Percentiles rank a stretch among this genome's conserved stretches.
phyloP scores from a whole-genome alignment of 2,888 invertebrate genomes.

The Malachius bipustulatus region DNA sequence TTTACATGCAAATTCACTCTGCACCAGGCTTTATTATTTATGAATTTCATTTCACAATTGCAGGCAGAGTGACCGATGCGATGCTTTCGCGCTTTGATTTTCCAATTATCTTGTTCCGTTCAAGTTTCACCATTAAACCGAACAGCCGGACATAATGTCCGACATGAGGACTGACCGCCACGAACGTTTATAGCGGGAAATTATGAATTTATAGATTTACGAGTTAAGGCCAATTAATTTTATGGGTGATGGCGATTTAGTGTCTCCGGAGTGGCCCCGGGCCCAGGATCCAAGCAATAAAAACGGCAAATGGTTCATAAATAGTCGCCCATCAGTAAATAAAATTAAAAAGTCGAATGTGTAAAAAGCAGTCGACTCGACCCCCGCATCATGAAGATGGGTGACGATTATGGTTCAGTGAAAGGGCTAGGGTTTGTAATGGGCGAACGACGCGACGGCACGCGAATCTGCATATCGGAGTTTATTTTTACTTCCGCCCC shows the following conservation, averaged over 20 bases:
- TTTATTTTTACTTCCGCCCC: conserved; percentile 37
- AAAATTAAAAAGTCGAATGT: conserved; percentile 29
- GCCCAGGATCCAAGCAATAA: conserved; percentile 25
- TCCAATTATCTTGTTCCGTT: conserved; percentile 20
- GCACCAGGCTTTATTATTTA: too few species aligned
- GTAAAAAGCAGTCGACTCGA: neutral
- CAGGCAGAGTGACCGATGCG: too few species aligned
- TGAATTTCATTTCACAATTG: too few species aligned
- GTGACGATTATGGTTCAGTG: conserved; percentile 4
- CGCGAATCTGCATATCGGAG: conserved; percentile 36
- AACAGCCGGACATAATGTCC: conserved; percentile 19
- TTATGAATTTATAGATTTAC: conserved; percentile 33
- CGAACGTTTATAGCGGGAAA: conserved; percentile 26
- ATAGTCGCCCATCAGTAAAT: conserved; percentile 25
- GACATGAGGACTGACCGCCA: conserved; percentile 18
- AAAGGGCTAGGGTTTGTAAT: conserved; percentile 13
- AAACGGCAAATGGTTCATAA: conserved; percentile 29
- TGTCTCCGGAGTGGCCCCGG: conserved; percentile 25
- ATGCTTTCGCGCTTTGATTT: conserved; percentile 21
- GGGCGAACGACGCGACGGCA: conserved; percentile 36
- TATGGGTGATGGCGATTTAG: too few species aligned
- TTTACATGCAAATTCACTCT: too few species aligned
- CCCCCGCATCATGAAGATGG: neutral
- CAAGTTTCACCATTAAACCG: conserved; percentile 25
- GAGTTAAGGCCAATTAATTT: conserved; percentile 34